Evolutionary conservation across 2,797 vertebrate species (phyloP).

Genomic region (Liparis tanakae): DNA sequence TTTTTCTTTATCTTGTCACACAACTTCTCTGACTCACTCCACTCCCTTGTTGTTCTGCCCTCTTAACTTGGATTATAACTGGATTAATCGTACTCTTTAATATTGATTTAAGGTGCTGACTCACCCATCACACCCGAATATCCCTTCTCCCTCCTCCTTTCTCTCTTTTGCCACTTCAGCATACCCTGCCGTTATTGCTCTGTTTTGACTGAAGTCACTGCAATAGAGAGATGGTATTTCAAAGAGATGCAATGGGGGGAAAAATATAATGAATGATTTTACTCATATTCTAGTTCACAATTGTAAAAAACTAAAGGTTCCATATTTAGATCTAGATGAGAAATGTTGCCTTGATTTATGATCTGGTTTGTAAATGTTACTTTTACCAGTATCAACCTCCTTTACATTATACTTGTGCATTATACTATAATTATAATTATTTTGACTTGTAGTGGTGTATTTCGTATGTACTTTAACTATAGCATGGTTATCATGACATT

Average conservation of each 20-base stretch:
- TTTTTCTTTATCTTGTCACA: slow-evolving; percentile 10
- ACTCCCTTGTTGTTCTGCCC: slow-evolving; percentile 24
- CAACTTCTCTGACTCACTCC: slow-evolving; percentile 26
- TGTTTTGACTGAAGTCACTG: slow-evolving; percentile 16
- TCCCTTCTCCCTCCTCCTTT: background rate
- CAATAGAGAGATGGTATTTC: slow-evolving; percentile 24
- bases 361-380: background rate
- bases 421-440: background rate
- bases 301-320: background rate
- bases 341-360: background rate
- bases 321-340: background rate
- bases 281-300: background rate
- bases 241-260: background rate
- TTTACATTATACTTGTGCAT: background rate
- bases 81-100: background rate
- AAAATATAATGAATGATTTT: background rate
- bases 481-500: background rate
- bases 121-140: background rate
- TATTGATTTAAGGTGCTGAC: slow-evolving; percentile 1
- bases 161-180: background rate
- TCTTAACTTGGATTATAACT: background rate
- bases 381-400: background rate
- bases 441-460: background rate
- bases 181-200: slow-evolving; percentile 32
- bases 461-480: background rate